These are phyloP conservation scores for Apodemus agrarius DNA, from an alignment of 2,797 vertebrate species.

Conservation along the genomic window DNA sequence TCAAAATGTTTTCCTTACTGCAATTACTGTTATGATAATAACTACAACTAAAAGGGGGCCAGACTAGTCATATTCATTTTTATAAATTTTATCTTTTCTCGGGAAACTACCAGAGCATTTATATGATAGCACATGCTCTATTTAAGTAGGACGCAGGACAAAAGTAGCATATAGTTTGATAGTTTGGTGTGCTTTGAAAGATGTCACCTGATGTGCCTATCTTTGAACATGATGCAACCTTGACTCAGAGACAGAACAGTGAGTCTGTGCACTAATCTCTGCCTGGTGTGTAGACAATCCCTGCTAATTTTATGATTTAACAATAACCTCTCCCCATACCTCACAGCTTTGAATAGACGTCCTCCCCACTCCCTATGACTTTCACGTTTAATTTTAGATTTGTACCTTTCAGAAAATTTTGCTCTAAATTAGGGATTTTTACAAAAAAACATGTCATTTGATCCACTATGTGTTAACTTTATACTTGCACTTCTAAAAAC, in stretches of 20 bases:
- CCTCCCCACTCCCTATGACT: background rate
- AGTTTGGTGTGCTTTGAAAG: background rate
- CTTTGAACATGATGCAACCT: background rate
- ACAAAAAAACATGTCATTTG: constrained; percentile 13
- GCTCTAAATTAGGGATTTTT: background rate
- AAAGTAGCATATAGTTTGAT: background rate
- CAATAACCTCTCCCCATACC: background rate
- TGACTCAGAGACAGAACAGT: background rate
- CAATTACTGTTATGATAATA: background rate
- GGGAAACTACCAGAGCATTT: background rate
- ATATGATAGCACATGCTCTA: background rate
- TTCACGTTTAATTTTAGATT: background rate
- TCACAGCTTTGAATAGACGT: background rate
- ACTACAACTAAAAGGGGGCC: background rate
- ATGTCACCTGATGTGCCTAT: background rate
- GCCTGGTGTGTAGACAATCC: background rate
- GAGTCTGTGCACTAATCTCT: background rate
- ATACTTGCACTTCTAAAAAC: background rate
- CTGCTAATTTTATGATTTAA: constrained; percentile 26
- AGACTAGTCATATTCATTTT: background rate
- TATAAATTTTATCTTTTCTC: background rate
- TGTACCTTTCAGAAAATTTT: constrained; percentile 56
- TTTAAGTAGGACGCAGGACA: constrained; percentile 22
- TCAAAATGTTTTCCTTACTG: background rate
- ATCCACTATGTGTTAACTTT: constrained; percentile 33